Base-by-base conservation (phyloP, 2,888 invertebrate species). In the Melinaea marsaeus region DNA sequence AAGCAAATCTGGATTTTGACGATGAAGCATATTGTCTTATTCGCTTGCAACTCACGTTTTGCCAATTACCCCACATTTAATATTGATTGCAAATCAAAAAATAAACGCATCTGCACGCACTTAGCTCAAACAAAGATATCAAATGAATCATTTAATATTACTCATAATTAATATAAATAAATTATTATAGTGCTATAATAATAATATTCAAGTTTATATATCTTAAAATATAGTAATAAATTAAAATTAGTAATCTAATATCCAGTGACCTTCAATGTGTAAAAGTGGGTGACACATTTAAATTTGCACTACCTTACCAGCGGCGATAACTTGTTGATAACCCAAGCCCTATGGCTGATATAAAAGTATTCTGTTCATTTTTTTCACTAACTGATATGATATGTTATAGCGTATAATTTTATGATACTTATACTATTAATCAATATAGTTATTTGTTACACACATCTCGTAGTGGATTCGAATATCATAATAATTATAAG, bases 221-320 rank as follows among this genome's bases (percentile, higher is more conserved):
- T 46, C 13, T n/a, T 46, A 46, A 46, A n/a, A 13, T 22, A 46
- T 13, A 46, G 37, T 22, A 35, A 35, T 60, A 57, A 63, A 48
- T 63, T 55, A 46, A 37, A 57, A 42, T 46, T 58, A 78, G 75
- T 78, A 78, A 77, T 78, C 22, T 22, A 74, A 80, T 81, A 85
- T 79, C 79, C 32, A 72, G 75, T 79, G 85, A 88, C 89, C 89
- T 88, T 90, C 86, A 86, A 78, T 80, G 75, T 77, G 78, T 75
- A 73, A 83, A 89, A 85, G 86, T 89, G 79, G 89, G 89, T 89
- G 86, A 86, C 88, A 80, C 73, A 72, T 74, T 72, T 71, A 32
- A 51, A 32, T 75, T 73, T 71, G 73, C 73, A 71, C 62, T 68
- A 71, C 72, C 71, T 71, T 69, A 58, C 63, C 59, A 62, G 61